A percentile compares a stretch with the other conserved stretches of the same genome.
Evolutionary conservation across 92 coral and sea anemone genomes (phyloP).

Genomic region (Zoanthus sociatus): DNA sequence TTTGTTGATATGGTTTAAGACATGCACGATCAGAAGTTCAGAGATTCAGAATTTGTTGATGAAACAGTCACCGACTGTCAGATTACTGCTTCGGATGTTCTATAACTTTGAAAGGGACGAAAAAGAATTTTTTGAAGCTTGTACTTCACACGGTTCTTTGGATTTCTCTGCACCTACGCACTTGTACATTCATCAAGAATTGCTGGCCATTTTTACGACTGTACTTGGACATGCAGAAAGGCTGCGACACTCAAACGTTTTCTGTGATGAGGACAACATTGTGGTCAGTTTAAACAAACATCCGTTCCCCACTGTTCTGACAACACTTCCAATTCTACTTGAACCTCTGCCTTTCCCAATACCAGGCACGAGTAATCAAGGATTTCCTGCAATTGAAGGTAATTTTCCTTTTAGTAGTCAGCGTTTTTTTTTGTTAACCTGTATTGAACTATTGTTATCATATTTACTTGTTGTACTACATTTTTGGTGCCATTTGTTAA

Average conservation of each 20-base stretch:
- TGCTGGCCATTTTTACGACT: no score
- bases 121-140: not conserved
- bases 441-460: not conserved
- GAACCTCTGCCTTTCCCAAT: not conserved
- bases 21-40: constrained; percentile 3
- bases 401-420: not conserved
- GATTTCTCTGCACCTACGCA: not conserved
- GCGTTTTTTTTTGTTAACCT: not conserved
- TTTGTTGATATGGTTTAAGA: constrained; percentile 29
- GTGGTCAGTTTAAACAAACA: not conserved
- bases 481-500: no score
- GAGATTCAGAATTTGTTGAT: constrained; percentile 7
- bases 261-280: not conserved
- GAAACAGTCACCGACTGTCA: constrained; percentile 14
- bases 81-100: constrained; percentile 26
- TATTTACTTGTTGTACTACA: no score
- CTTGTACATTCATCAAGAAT: no score
- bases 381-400: not conserved
- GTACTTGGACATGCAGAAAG: not conserved
- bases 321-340: not conserved
- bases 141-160: not conserved
- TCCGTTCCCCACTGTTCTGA: not conserved
- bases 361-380: not conserved
- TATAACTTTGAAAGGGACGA: not conserved
- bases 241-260: not conserved